Conservation (phyloP, 2,888 invertebrate species). For the Pollenia angustigena region DNA sequence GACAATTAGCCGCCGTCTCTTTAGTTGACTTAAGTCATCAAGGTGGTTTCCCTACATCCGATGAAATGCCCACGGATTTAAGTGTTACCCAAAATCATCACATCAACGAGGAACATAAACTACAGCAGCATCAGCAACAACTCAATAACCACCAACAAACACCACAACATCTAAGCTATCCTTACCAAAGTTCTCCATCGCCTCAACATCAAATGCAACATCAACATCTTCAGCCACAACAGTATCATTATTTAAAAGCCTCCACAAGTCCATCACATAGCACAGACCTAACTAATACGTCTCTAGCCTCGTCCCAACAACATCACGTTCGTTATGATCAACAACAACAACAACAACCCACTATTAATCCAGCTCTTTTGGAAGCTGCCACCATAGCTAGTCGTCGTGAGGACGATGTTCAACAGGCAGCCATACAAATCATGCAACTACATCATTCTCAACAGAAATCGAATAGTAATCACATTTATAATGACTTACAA, state of each 20-base stretch:
- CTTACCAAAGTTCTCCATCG: conserved; percentile 63
- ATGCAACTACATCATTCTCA: conserved; percentile 77
- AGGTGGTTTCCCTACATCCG: conserved; percentile 66
- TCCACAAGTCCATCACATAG: conserved; percentile 37
- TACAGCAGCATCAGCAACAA: conserved; percentile 68
- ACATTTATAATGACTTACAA: conserved; percentile 71
- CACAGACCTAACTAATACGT: conserved; percentile 75
- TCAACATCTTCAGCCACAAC: conserved; percentile 31
- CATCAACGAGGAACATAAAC: conserved; percentile 44
- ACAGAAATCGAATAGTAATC: conserved; percentile 67
- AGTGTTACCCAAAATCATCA: conserved; percentile 77
- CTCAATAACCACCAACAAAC: conserved; percentile 82
- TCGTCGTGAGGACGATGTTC: conserved; percentile 78
- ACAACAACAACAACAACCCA: conserved; percentile 69
- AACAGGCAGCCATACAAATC: conserved; percentile 78
- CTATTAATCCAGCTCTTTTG: conserved; percentile 83
- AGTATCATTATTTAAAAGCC: conserved; percentile 56
- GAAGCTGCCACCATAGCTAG: conserved; percentile 83
- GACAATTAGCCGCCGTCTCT: conserved; percentile 62
- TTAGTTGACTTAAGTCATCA: conserved; percentile 62
- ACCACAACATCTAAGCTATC: conserved; percentile 56
- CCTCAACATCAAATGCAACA: conserved; percentile 77
- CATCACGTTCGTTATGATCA: conserved; percentile 50
- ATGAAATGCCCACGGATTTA: conserved; percentile 81
- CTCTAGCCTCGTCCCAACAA: conserved; percentile 24